These are phyloP conservation scores for Molossus molossus DNA, from an alignment of 2,797 vertebrate species.

Conservation along the genomic window DNA sequence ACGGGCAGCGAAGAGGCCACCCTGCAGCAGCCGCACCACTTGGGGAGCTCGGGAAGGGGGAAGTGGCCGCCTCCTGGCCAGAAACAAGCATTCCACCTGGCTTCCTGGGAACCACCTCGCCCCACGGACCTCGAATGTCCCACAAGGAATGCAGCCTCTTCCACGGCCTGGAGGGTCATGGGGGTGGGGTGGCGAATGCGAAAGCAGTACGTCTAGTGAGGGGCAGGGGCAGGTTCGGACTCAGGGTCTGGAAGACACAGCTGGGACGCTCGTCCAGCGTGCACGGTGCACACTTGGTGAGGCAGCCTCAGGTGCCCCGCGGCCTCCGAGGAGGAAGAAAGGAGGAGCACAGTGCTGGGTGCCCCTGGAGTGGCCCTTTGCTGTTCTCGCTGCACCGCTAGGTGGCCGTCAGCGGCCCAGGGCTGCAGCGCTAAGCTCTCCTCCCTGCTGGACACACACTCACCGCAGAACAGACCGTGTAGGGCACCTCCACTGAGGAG, in stretches of 20 bases:
- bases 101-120: background rate
- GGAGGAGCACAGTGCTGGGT: background rate
- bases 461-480: rapidly evolving
- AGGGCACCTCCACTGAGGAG: rapidly evolving
- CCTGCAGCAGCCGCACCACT: rapidly evolving
- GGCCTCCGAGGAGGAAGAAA: background rate
- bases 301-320: too few relatives aligned
- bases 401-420: rapidly evolving
- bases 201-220: rapidly evolving
- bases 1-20: rapidly evolving
- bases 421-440: background rate
- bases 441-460: rapidly evolving
- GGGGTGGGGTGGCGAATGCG: background rate
- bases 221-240: background rate
- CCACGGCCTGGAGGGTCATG: background rate
- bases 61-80: rapidly evolving
- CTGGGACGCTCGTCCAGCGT: background rate
- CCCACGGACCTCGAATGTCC: background rate
- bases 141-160: background rate
- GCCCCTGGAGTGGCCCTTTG: rapidly evolving
- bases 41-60: background rate
- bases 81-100: background rate
- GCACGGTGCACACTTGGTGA: background rate
- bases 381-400: rapidly evolving
- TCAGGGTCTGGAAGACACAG: background rate